Base-by-base conservation (phyloP, 2,113 vertebrate species). In the Brachypteracias leptosomus region DNA sequence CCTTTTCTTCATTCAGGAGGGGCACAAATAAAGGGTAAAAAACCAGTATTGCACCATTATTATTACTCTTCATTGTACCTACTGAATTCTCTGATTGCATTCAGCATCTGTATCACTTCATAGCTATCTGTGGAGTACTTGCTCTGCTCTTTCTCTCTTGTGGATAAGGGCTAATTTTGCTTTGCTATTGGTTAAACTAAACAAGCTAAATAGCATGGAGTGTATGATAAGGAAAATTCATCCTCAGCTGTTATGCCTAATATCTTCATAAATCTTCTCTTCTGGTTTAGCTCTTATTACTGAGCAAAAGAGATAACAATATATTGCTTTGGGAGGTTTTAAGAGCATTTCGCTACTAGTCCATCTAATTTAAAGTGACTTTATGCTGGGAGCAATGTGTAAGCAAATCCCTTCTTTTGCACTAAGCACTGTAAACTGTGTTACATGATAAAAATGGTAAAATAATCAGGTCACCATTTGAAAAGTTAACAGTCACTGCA, bases 261-360 rank as follows among this genome's bases (percentile, higher is more conserved):
- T 82, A 82, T 85, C 73, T 92, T 93, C 25, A 92, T 94, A 91
- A 93, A 92, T 76, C 61, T 92, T 85, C 19, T 80, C 57, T 85
- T n/a, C 31, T 90, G 68, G 44, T 73, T 94, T 85, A 87, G 49
- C 26, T 85, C 28, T 91, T 61, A 68, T 92, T 89, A 92, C 36
- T 59, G 73, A 92, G 73, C 17, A 73, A 87, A 88, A 84, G 18
- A 85, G 40, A 92, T 78, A 72, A 84, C 78, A 90, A 75, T 78
- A 61, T 55, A 61, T 70, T 1, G 25, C 61, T 93, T 49, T 75
- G 67, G 70, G 78, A 94, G 25, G 17, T 80, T 95, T 96, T 77
- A 96, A 86, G 72, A 88, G 38, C 44, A 61, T 85, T 89, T 86
- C 25, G 92, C 21, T 65, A 49, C 61, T 72, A 81, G 44, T 66